Evolutionary conservation across 2,113 vertebrate genomes (phyloP).

Genomic region (Urocolius indicus): DNA sequence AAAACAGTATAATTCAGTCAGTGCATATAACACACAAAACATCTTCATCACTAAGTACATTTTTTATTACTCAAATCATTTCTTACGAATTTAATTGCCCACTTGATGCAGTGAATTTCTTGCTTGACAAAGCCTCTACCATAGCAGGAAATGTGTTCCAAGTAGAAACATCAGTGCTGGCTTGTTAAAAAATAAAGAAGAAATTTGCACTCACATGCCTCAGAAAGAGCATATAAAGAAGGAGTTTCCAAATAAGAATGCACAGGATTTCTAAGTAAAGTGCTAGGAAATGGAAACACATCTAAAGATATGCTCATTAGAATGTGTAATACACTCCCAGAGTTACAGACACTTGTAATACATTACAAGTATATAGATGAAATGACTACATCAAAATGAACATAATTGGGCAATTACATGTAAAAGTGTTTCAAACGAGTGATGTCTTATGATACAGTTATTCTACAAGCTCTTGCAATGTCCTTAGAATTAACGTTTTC

Average conservation of each 20-base stretch:
- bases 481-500: background rate
- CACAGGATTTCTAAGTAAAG: background rate
- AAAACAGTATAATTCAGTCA: background rate
- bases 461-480: background rate
- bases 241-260: background rate
- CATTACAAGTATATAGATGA: background rate
- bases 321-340: background rate
- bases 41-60: background rate
- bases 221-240: background rate
- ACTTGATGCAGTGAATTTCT: background rate
- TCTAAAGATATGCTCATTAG: background rate
- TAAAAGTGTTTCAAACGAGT: background rate
- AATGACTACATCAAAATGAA: background rate
- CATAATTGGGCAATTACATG: background rate
- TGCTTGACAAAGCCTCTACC: background rate
- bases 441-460: background rate
- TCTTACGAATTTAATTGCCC: background rate
- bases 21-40: background rate
- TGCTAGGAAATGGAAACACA: background rate
- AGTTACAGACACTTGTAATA: background rate
- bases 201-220: background rate
- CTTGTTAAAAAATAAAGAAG: background rate
- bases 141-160: background rate
- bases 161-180: background rate
- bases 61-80: background rate